Conservation (phyloP, 2,113 vertebrate genomes). For the western clawed frog (Xenopus tropicalis) region UCB_Xtro_10.0 CM004449.2:96337501-96338000, state of each 20-base stretch:
- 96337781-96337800: too few relatives aligned
- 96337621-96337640: background rate
- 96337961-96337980: too few relatives aligned
- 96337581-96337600: background rate
- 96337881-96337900: too few relatives aligned
- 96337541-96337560: background rate
- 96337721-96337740: background rate
- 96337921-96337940: too few relatives aligned
- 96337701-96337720: background rate
- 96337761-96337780: too few relatives aligned
- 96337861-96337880: too few relatives aligned
- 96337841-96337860: too few relatives aligned
- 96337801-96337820: too few relatives aligned
- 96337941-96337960: too few relatives aligned
- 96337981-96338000: too few relatives aligned
- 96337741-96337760: background rate
- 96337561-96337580: background rate
- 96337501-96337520: background rate
- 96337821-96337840: too few relatives aligned
- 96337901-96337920: too few relatives aligned
- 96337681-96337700: background rate
- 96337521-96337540: slow-evolving; percentile 1
- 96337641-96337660: background rate
- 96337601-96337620: background rate
- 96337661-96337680: background rate